Evolutionary conservation across 2,888 invertebrate genomes (phyloP).

Genomic region (Oligia latruncula): DNA sequence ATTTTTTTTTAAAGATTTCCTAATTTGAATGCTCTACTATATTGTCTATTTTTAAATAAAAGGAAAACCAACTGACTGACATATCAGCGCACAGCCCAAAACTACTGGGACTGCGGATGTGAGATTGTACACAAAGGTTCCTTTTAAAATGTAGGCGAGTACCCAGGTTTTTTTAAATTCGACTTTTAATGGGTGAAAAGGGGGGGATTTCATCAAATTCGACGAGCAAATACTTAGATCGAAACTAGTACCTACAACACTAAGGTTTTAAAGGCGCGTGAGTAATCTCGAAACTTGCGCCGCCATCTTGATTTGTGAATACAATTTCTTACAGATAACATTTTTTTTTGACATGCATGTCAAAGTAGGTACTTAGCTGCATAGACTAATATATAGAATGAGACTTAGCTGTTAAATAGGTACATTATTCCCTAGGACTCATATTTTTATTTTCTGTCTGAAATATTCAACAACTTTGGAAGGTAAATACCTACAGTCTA

Average conservation of each 20-base stretch:
- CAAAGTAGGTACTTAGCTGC: background rate
- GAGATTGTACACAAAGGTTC: background rate
- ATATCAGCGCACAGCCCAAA: background rate
- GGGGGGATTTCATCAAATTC: background rate
- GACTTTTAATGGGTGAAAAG: no score
- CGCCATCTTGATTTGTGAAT: background rate
- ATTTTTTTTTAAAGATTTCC: background rate
- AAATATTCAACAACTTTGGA: background rate
- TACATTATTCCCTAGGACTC: background rate
- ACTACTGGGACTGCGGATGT: background rate
- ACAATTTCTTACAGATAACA: background rate
- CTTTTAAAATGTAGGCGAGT: no score
- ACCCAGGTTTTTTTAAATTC: background rate
- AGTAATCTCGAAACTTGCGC: no score
- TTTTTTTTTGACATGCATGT: background rate
- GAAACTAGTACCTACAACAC: background rate
- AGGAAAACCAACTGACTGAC: background rate
- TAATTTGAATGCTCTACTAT: background rate
- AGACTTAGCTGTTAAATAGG: background rate
- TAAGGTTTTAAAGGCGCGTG: no score
- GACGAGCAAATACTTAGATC: background rate
- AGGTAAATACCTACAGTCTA: background rate
- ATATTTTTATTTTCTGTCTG: background rate
- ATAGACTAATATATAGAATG: no score
- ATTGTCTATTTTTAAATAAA: background rate